Base-by-base conservation (phyloP, 2,113 vertebrate genomes). In the Benthochromis sp. region DNA sequence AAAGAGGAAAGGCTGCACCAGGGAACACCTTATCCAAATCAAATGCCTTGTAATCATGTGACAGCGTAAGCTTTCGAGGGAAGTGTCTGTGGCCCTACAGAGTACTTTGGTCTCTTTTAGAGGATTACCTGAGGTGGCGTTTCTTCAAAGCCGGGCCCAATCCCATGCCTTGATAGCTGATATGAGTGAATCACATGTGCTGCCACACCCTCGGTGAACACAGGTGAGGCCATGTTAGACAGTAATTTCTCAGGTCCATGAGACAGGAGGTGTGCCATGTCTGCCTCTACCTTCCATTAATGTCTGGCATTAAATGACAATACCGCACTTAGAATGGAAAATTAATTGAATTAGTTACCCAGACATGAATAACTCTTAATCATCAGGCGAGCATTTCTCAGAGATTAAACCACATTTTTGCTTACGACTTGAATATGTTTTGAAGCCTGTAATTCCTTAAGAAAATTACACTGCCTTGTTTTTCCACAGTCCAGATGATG, bases 31-130 rank as follows among this genome's bases (percentile, higher is more conserved):
- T 50, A 59, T 66, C 86, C 71, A 83, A 79, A 89, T 81, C 81
- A 92, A 93, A 87, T 79, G 80, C 80, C 82, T 85, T 54, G 34
- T 61, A 9, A 86, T 90, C 93, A 95, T 93, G 93, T 93, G 95
- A 94, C 40, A 2, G 78, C 9, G 14, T 95, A 89, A 93, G 90
- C 92, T 90, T 86, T 81, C 1, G 3, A 27, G 61, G 88, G 80
- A 93, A 95, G 91, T 17, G 76, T 89, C 80, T 85, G 79, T 12
- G 36, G 59, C 19, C 57, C 40, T 10, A 16, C 63, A 21, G 54
- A 24, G 71, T 93, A 90, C 84, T 88, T 50, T 11, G 19, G 83
- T 81, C 63, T 81, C 83, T 81, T 69, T 69, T 16, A 29, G 7
- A 53, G 92, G 93, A 94, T 95, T 94, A 94, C 76, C 36, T 2